These are phyloP conservation scores for Capitulum mitella DNA, from an alignment of 2,888 invertebrate genomes.

Conservation along the genomic window DNA sequence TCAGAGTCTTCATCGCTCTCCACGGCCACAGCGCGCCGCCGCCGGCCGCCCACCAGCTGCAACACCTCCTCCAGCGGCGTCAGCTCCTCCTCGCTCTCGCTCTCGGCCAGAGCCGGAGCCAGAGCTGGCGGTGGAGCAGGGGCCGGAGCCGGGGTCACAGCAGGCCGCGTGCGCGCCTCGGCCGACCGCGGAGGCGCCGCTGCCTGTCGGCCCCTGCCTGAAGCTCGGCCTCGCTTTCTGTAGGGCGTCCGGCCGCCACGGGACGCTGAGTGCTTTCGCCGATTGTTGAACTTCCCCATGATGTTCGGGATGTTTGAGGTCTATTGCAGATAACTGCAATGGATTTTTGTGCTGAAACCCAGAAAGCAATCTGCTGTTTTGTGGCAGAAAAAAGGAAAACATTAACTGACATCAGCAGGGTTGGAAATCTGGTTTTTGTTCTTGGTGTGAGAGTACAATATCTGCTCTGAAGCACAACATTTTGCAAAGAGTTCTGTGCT, in stretches of 20 bases:
- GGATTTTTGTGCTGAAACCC: no score
- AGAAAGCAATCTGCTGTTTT: no score
- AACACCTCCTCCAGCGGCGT: neutral
- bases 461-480: no score
- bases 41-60: neutral
- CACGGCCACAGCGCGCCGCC: neutral
- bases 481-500: no score
- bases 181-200: neutral
- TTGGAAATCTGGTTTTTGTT: no score
- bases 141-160: neutral
- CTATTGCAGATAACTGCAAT: no score
- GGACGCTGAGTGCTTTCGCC: neutral
- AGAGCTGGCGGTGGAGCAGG: neutral
- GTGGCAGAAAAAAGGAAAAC: no score
- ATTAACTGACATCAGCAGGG: no score
- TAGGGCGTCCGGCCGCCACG: neutral
- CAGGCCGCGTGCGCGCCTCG: neutral
- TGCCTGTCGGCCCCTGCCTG: neutral
- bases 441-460: no score
- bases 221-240: neutral
- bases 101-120: neutral
- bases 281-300: neutral
- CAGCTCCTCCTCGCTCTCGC: conserved; percentile 16
- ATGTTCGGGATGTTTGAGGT: neutral
- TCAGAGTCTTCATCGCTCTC: neutral